Conservation (phyloP, 1,140 invertebrate species). For the Ctenoplectra terminalis region DNA sequence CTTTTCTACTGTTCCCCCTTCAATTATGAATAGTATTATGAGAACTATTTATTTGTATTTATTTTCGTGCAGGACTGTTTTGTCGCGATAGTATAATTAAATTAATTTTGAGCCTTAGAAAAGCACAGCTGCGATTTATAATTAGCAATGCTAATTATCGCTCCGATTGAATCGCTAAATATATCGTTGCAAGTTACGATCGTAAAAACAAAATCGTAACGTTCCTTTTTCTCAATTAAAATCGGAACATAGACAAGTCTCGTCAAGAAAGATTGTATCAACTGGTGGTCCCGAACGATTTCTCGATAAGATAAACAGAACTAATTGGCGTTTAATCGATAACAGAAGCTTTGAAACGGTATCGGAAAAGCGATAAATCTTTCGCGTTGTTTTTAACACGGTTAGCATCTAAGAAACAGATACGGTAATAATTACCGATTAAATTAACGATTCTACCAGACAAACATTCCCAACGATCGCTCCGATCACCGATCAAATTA, state of each 20-base stretch:
- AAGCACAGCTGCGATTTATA: too few species aligned
- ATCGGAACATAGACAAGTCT: not conserved
- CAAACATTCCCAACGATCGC: too few species aligned
- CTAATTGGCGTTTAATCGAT: too few species aligned
- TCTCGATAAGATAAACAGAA: too few species aligned
- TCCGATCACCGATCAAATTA: too few species aligned
- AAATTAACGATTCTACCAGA: too few species aligned
- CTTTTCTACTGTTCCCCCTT: slow-evolving; percentile 4
- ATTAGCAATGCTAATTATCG: not conserved
- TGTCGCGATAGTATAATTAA: not conserved
- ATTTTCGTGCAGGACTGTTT: not conserved
- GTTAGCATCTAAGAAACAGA: not conserved
- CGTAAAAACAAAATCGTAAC: not conserved
- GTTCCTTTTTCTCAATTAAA: not conserved
- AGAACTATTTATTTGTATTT: not conserved
- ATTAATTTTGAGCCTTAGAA: too few species aligned
- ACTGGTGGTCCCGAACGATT: not conserved
- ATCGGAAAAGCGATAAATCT: not conserved
- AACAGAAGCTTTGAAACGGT: not conserved
- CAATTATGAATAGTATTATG: slow-evolving; percentile 13
- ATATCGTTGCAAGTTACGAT: not conserved
- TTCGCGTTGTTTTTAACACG: not conserved
- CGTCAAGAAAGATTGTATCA: not conserved
- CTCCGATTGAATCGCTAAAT: not conserved
- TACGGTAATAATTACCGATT: too few species aligned